phyloP scores from a whole-genome alignment of 2,888 invertebrate genomes.

The Agriopis aurantiaria region DNA sequence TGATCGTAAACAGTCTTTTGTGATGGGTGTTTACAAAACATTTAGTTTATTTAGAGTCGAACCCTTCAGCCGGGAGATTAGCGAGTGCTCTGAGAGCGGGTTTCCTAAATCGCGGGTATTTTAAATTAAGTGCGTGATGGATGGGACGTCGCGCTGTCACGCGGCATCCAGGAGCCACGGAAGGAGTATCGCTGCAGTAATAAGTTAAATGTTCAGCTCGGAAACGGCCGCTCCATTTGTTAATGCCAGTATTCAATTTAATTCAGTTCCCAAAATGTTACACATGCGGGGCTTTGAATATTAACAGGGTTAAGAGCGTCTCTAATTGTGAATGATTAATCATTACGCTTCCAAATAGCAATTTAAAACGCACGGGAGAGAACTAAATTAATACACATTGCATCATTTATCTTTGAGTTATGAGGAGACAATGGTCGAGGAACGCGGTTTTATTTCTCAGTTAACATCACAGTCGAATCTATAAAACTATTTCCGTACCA shows the following conservation, averaged over 20 bases:
- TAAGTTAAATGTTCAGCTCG: conserved; percentile 80
- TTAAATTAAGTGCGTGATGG: conserved; percentile 85
- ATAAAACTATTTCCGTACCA: conserved; percentile 61
- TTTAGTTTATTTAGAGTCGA: conserved; percentile 71
- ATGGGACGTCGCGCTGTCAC: conserved; percentile 81
- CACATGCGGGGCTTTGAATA: conserved; percentile 76
- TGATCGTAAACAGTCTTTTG: conserved; percentile 66
- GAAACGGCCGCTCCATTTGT: conserved; percentile 82
- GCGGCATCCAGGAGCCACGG: conserved; percentile 60
- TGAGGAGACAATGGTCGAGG: conserved; percentile 43
- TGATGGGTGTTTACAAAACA: conserved; percentile 71
- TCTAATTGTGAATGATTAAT: conserved; percentile 64
- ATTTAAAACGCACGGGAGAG: conserved; percentile 34
- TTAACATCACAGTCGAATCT: conserved; percentile 46
- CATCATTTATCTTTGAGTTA: conserved; percentile 32
- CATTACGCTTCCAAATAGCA: conserved; percentile 53
- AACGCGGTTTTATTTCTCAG: conserved; percentile 44
- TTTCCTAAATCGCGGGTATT: conserved; percentile 81
- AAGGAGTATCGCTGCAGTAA: conserved; percentile 79
- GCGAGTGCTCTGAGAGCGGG: conserved; percentile 71
- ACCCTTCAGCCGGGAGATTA: conserved; percentile 72
- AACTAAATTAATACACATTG: conserved; percentile 32
- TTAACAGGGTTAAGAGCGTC: conserved; percentile 70
- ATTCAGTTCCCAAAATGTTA: conserved; percentile 80
- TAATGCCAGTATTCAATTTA: conserved; percentile 85